These are phyloP conservation scores for Tinea semifulvella DNA, from an alignment of 2,888 invertebrate genomes.

Conservation along the genomic window DNA sequence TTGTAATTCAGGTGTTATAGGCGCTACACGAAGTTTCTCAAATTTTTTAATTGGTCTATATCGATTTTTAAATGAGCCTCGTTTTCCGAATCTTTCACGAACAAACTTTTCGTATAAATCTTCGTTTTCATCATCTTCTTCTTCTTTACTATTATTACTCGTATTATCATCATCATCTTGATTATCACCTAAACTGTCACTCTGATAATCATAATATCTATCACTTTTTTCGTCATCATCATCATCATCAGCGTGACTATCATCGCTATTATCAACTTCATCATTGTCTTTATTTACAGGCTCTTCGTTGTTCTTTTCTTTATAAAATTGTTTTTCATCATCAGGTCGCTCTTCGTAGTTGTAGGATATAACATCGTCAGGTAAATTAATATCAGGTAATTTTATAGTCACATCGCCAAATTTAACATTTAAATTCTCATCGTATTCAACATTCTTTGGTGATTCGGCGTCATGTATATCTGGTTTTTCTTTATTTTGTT, in stretches of 20 bases:
- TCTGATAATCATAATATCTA: slow-evolving; percentile 18
- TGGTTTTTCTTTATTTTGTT: slow-evolving; percentile 22
- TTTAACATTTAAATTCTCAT: slow-evolving; percentile 48
- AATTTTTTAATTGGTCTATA: slow-evolving; percentile 31
- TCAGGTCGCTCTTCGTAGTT: slow-evolving; percentile 31
- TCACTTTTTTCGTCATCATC: slow-evolving; percentile 20
- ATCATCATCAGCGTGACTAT: slow-evolving; percentile 21
- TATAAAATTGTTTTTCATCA: slow-evolving; percentile 22
- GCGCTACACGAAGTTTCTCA: slow-evolving; percentile 23
- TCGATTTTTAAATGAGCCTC: slow-evolving; percentile 37
- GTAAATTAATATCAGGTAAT: slow-evolving; percentile 56
- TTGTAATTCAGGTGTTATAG: slow-evolving; percentile 37
- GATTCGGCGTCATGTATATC: slow-evolving; percentile 31
- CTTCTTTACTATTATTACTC: slow-evolving; percentile 22
- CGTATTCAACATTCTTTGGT: slow-evolving; percentile 34
- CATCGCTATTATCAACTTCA: slow-evolving; percentile 18
- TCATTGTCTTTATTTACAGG: slow-evolving; percentile 24
- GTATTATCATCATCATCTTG: slow-evolving; percentile 22
- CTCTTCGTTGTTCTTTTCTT: slow-evolving; percentile 20
- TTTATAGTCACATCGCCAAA: slow-evolving; percentile 49
- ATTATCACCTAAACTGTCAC: slow-evolving; percentile 19
- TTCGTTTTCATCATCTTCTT: slow-evolving; percentile 33
- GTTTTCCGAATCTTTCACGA: slow-evolving; percentile 52
- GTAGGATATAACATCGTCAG: slow-evolving; percentile 51
- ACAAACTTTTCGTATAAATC: slow-evolving; percentile 60